Base-by-base conservation (phyloP, 2,888 invertebrate species). In the Epinotia brunnichana region DNA sequence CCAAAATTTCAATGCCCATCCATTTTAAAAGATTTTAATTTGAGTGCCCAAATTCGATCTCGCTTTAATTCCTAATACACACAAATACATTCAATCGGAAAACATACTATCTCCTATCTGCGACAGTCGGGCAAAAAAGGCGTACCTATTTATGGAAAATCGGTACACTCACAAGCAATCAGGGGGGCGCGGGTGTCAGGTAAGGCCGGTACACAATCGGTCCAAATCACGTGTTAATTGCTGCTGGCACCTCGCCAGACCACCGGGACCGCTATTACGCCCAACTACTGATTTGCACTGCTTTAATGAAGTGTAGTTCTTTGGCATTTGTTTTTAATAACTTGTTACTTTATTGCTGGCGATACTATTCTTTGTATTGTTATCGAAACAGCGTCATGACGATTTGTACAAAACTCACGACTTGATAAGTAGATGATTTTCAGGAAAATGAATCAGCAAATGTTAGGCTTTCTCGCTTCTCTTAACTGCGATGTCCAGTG, bases 151-250 rank as follows among this genome's bases (percentile, higher is more conserved):
- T 19, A 53, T 53, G 29, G n/a, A 53, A 53, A 35, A 63, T 17
- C 15, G 41, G 21, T 39, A 66, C 54, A 66, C 56, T 54, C 21
- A 39, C 19, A 39, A 39, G 66, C 66, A 41, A 56, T 64, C n/a
- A 56, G 66, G 66, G 66, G n/a, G 24, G 39, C 13, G n/a, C 21
- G 3, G 17, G 5, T 4, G 35, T 56, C 61, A 72, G 62, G 72
- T 68, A 29, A 62, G 29, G 54, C 41, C 59, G 41, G 17, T 41
- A 54, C 24, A 72, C 72, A 68, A 72, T 72, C 24, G 51, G 53
- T 29, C 51, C 48, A 68, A 68, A 72, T 62, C 61, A 67, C 56
- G 39, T 61, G 72, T 67, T 72, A 72, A 72, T 72, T 67, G 72
- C 48, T 10, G 39, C 61, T 72, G 72, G 72, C 53, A 41, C 13